Base-by-base conservation (phyloP, 2,797 vertebrate species). In the Sternarchorhynchus goeldii region DNA sequence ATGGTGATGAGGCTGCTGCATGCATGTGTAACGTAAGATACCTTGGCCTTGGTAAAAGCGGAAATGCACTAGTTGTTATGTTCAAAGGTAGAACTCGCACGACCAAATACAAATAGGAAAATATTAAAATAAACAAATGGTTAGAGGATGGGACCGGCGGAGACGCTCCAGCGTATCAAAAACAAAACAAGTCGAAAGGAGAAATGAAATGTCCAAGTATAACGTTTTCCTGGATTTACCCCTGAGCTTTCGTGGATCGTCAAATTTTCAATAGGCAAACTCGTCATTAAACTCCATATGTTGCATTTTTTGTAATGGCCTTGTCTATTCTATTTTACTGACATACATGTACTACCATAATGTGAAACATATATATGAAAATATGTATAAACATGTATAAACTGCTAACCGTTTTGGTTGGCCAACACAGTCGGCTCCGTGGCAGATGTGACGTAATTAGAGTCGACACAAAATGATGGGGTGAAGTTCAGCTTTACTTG, bases 401-500 rank as follows among this genome's bases (percentile, higher is more conserved):
- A n/a, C 67, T 18, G 56, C n/a, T 20, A 5, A 6, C 25, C 0
- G 31, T 65, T 50, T 53, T 41, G 77, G 58, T 81, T 45, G 75
- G 82, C 80, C 82, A 76, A 5, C 69, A 45, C 10, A 6, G 20
- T 73, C 45, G 31, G 73, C 79, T 62, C 77, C 82, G 86, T 86
- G 85, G 83, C 85, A 82, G 65, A 56, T 68, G 67, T 82, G 78
- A 87, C 59, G 71, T 60, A 69, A 45, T 12, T 0, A 32, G 16
- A 2, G 10, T 12, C 41, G 18, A 64, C 50, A 64, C 57, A 75
- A 81, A 58, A 45, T 29, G 0, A 50, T 2, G 31, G 78, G 67
- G 58, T 2, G 8, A 12, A 6, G 29, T 6, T 21, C 2, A 6
- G 1, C n/a, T 25, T 50, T 50, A 50, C 17, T 41, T 41, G n/a